Base-by-base conservation (phyloP, 1,140 invertebrate species). In the Drosophila burlai region DNA sequence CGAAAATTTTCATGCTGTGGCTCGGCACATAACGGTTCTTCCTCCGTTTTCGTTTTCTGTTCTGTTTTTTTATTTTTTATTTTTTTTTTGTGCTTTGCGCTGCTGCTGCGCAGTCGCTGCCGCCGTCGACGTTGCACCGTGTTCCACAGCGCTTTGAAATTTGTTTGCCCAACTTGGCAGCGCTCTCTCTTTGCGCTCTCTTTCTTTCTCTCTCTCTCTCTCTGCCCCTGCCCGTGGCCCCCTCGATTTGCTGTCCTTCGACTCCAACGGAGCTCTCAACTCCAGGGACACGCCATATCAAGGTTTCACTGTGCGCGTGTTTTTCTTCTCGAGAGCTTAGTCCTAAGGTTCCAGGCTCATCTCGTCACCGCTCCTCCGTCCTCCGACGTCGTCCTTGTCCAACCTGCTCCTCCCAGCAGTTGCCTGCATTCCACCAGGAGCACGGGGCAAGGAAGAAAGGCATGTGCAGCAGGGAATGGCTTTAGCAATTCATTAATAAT, bases 71-170 rank as follows among this genome's bases (percentile, higher is more conserved):
- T 55, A 42, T 29, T 26, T 36, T 24, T 49, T 21, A 7, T 47
- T 24, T 9, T 73, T 38, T 57, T 46, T 71, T 31, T 57, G 9
- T 26, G 24, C 40, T 18, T 62, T 40, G 49, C 64, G 64, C 81
- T 81, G 82, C 77, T 84, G 81, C 71, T 87, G 83, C 80, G 83
- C 82, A 85, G 83, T 72, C 79, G 69, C 79, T 76, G 76, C 62
- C 75, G 62, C 40, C 43, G 58, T 76, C 59, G 52, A 57, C 79
- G 58, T 82, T 55, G 59, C 45, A 83, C 49, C 52, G 64, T 67
- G 78, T 78, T 54, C 52, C 49, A 40, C 31, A 29, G 47, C 55
- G 42, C 69, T 69, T 74, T 69, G 60, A 69, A 72, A 42, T 43
- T 77, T 68, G 74, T 49, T 61, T 77, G 15, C 65, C 63, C 58